Evolutionary conservation across 1,140 invertebrate genomes (phyloP).

Genomic region (Neelides sp.): DNA sequence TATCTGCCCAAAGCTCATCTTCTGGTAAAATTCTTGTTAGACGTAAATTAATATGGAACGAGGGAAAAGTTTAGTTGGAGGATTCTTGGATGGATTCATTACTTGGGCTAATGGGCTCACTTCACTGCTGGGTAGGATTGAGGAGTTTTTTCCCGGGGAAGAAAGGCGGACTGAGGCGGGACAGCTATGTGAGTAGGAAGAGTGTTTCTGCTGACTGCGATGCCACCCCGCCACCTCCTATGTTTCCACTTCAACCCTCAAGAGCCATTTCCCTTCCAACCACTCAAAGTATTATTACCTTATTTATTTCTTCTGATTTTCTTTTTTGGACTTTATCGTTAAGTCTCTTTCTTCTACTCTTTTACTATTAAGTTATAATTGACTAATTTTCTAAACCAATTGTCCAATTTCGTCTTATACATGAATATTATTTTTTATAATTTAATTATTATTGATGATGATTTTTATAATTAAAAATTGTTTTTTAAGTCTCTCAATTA

Average conservation of each 20-base stretch:
- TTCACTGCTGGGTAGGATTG: not conserved
- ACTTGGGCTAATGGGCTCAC: too few relatives aligned
- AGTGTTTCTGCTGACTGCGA: slow-evolving; percentile 29
- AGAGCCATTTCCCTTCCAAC: slow-evolving; percentile 32
- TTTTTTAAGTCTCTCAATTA: too few relatives aligned
- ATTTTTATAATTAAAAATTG: too few relatives aligned
- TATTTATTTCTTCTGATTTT: slow-evolving; percentile 30
- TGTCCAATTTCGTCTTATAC: too few relatives aligned
- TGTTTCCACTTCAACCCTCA: slow-evolving; percentile 18
- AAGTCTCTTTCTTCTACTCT: slow-evolving; percentile 33
- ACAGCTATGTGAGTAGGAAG: slow-evolving; percentile 30
- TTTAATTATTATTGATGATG: too few relatives aligned
- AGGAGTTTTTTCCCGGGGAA: too few relatives aligned
- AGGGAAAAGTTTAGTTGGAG: not conserved
- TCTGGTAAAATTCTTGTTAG: slow-evolving; percentile 19
- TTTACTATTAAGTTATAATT: slow-evolving; percentile 35
- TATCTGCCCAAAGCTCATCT: slow-evolving; percentile 19
- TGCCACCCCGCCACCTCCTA: slow-evolving; percentile 8
- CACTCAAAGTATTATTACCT: slow-evolving; percentile 33
- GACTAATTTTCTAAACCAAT: too few relatives aligned
- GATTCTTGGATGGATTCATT: not conserved
- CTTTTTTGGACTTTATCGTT: slow-evolving; percentile 31
- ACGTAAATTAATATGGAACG: not conserved
- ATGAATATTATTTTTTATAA: too few relatives aligned
- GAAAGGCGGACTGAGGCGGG: slow-evolving; percentile 19